Base-by-base conservation (phyloP, 2,888 invertebrate species). In the Lasioglossum zephyrum region DNA sequence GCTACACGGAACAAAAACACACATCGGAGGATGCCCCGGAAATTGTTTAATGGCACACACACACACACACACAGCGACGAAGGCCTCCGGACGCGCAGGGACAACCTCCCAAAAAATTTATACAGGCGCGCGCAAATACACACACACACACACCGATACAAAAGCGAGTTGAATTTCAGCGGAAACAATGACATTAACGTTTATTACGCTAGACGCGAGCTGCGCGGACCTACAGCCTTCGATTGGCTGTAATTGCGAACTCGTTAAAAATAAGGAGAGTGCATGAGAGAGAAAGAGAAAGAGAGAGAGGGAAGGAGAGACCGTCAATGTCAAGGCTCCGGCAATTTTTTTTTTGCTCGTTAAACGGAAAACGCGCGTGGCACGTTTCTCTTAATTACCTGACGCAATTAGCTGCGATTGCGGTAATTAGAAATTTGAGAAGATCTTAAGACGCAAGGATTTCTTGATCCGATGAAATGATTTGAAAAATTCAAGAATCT, bases 21-120 rank as follows among this genome's bases (percentile, higher is more conserved):
- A 86, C 80, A 76, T 81, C 87, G 75, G 60, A 72, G 74, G 84
- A 66, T 81, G 82, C 77, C 82, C 90, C 89, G 90, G 88, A 90
- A 91, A 89, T 89, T 86, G 88, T 88, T 85, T 86, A 88, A 90
- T 81, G 81, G 80, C 81, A 66, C 77, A n/a, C 57, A 70, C 75
- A 49, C 22, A 49, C 49, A 22, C 36, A 36, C 2, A 36, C 2
- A 36, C 2, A 36, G 36, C 2, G 36, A 66, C 18, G 31, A 31
- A 74, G 76, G 36, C 13, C n/a, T 39, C 82, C 82, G 53, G 78
- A 82, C 75, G 73, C 76, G 69, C 73, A 53, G 60, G 60, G 82
- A 26, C 81, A 76, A 73, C 53, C 81, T 83, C 79, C 81, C 57
- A n/a, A 66, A 81, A 81, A 85, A 89, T 85, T 49, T 83, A 31